Percentiles rank a stretch among this genome's conserved stretches.
Evolutionary conservation across 2,113 vertebrate genomes (phyloP).

Genomic region (Urocolius indicus): DNA sequence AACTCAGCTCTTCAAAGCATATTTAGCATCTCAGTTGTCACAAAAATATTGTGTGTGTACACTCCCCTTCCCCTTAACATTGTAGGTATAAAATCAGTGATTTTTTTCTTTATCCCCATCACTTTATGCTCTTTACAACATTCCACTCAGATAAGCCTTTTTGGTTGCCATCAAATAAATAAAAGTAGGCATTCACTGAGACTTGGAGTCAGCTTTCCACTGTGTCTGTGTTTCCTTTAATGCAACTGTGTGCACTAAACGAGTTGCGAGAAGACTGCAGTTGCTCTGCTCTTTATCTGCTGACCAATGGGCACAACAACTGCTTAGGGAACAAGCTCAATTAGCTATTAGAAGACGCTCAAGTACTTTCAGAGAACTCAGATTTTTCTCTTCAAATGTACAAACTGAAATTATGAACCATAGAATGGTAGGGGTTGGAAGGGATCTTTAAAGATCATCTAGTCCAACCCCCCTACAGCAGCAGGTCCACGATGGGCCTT

Average conservation of each 20-base stretch:
- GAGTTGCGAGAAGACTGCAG: not conserved
- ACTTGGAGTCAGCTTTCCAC: not conserved
- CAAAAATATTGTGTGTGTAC: not conserved
- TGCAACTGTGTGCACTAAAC: accelerated
- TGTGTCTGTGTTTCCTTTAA: not conserved
- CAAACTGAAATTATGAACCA: not conserved
- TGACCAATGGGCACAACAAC: not conserved
- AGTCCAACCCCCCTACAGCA: no score
- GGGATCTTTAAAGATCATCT: no score
- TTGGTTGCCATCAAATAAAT: not conserved
- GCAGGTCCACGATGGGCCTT: no score
- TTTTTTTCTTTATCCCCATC: not conserved
- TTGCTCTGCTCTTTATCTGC: not conserved
- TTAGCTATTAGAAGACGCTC: not conserved
- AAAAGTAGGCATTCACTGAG: not conserved
- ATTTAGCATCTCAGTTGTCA: not conserved
- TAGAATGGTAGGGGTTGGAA: no score
- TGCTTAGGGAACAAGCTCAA: not conserved
- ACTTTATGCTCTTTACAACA: not conserved
- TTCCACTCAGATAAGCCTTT: not conserved
- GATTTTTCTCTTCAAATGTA: not conserved
- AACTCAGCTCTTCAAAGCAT: not conserved
- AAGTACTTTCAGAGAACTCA: not conserved
- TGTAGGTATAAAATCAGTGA: not conserved
- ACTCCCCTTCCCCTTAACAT: accelerated